Evolutionary conservation across 2,888 invertebrate genomes (phyloP).

Genomic region (Nephrotoma guestfalica): DNA sequence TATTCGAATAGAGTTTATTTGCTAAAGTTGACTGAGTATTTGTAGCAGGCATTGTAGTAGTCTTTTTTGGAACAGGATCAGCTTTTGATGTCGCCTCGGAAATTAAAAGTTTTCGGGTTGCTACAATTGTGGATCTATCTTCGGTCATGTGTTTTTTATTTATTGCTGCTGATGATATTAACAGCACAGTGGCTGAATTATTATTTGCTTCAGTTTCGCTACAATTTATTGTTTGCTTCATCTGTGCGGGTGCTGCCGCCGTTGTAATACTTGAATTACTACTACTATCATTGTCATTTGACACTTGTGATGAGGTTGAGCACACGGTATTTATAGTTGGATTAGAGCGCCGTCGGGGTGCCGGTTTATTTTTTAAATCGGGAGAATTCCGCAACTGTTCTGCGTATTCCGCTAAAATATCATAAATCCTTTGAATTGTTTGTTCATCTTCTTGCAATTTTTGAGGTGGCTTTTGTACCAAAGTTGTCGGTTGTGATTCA

Average conservation of each 20-base stretch:
- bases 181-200: background rate
- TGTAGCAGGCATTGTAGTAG: background rate
- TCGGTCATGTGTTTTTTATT: background rate
- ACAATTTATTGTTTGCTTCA: background rate
- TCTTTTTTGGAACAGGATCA: background rate
- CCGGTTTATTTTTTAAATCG: slow-evolving; percentile 65
- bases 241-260: slow-evolving; percentile 4
- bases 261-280: slow-evolving; percentile 36
- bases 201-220: background rate
- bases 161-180: background rate
- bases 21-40: background rate
- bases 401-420: slow-evolving; percentile 64
- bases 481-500: background rate
- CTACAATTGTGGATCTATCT: background rate
- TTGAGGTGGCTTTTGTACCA: slow-evolving; percentile 26
- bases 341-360: slow-evolving; percentile 58
- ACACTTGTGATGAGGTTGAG: slow-evolving; percentile 42
- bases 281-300: slow-evolving; percentile 45
- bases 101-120: background rate
- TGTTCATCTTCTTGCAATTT: slow-evolving; percentile 71
- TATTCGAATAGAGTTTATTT: background rate
- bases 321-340: slow-evolving; percentile 56
- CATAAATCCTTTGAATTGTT: slow-evolving; percentile 64
- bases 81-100: background rate
- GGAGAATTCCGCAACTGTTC: slow-evolving; percentile 68